phyloP scores from a whole-genome alignment of 2,888 invertebrate species.

The Diplazon laetatorius region DNA sequence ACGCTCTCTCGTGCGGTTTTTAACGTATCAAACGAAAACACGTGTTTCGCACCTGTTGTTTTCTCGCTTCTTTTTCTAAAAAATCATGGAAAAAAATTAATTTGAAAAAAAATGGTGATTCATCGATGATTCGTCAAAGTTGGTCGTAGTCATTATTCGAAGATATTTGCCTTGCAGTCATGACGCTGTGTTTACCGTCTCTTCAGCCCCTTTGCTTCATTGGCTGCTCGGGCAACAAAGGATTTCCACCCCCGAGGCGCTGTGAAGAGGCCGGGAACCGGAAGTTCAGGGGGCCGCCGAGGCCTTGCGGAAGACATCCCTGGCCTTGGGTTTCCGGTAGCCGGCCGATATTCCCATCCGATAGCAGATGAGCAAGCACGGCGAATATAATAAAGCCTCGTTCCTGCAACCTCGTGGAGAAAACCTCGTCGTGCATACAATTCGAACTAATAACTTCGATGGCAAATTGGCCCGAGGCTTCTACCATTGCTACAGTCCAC shows the following conservation, averaged over 20 bases:
- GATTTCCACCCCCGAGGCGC: slow-evolving; percentile 36
- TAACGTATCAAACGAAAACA: not conserved
- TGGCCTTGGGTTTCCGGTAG: slow-evolving; percentile 62
- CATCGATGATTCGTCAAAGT: not conserved
- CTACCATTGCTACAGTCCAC: slow-evolving; percentile 34
- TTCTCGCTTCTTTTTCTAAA: too few relatives aligned
- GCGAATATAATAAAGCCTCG: slow-evolving; percentile 33
- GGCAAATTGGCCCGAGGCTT: slow-evolving; percentile 62
- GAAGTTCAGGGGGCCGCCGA: slow-evolving; percentile 60
- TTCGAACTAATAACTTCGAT: slow-evolving; percentile 61
- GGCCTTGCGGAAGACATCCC: slow-evolving; percentile 55
- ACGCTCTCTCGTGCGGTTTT: not conserved
- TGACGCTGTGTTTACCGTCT: not conserved
- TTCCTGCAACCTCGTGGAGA: slow-evolving; percentile 28
- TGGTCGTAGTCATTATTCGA: not conserved
- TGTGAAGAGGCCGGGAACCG: slow-evolving; percentile 55
- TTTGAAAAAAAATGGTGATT: too few relatives aligned
- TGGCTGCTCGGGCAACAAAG: slow-evolving; percentile 40
- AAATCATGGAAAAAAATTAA: not conserved
- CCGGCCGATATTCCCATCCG: slow-evolving; percentile 43
- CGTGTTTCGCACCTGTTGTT: not conserved
- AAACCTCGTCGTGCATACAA: slow-evolving; percentile 60
- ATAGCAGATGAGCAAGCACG: slow-evolving; percentile 10
- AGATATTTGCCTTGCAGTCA: slow-evolving; percentile 46
- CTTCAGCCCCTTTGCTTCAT: not conserved